phyloP scores from a whole-genome alignment of 2,797 vertebrate genomes.

The Pampus argenteus region DNA sequence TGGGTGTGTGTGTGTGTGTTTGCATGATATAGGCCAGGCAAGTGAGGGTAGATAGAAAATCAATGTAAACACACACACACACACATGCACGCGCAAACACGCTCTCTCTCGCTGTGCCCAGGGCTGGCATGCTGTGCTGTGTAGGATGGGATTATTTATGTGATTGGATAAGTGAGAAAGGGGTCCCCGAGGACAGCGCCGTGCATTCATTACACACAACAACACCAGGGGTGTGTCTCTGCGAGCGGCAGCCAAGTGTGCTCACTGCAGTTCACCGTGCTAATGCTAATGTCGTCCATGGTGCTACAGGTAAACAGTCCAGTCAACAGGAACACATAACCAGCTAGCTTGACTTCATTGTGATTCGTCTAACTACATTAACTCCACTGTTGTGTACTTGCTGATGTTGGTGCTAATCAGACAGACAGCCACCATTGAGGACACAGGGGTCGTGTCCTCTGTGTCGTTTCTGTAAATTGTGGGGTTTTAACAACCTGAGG shows the following conservation, averaged over 20 bases:
- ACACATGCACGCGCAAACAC: conserved; percentile 3
- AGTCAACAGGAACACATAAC: conserved; percentile 1
- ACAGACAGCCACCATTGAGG: too few species aligned
- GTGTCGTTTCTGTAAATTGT: too few species aligned
- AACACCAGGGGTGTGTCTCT: conserved; percentile 70
- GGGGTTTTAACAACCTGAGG: too few species aligned
- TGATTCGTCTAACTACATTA: too few species aligned
- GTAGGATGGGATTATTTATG: conserved; percentile 81
- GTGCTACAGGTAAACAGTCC: conserved; percentile 8
- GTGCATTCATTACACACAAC: conserved; percentile 68
- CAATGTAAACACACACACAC: conserved; percentile 55
- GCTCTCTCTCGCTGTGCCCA: conserved; percentile 22
- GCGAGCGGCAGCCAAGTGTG: conserved; percentile 41
- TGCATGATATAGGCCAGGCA: conserved; percentile 66
- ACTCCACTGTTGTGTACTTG: too few species aligned
- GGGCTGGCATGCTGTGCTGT: conserved; percentile 65
- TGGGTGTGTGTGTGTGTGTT: conserved; percentile 55
- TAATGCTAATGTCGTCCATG: conserved; percentile 13
- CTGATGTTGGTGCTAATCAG: too few species aligned
- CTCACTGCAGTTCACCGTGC: conserved; percentile 30
- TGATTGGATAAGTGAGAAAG: conserved; percentile 80
- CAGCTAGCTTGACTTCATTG: too few species aligned
- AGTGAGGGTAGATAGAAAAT: conserved; percentile 45
- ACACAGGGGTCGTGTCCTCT: too few species aligned
- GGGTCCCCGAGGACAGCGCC: conserved; percentile 64